Conservation (phyloP, 53 echinoderm and acorn worm species). For the Crossaster papposus region DNA sequence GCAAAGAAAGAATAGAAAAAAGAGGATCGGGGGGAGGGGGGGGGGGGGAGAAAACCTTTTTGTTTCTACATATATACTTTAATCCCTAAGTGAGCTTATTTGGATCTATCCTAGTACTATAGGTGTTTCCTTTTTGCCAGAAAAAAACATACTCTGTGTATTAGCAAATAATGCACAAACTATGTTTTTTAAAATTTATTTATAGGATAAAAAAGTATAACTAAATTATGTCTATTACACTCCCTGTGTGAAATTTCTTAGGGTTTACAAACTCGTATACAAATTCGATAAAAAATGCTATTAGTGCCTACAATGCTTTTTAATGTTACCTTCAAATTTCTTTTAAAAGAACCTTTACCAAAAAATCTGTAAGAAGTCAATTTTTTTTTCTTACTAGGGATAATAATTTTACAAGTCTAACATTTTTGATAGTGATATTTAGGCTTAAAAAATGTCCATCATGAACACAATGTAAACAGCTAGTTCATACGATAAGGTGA, state of each 20-base stretch:
- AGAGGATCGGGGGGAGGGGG: neutral
- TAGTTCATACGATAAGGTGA: too few relatives aligned
- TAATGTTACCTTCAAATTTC: too few relatives aligned
- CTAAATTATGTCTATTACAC: neutral
- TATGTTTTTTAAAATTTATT: neutral
- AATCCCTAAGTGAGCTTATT: neutral
- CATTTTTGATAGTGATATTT: neutral
- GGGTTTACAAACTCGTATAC: too few relatives aligned
- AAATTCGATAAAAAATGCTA: too few relatives aligned
- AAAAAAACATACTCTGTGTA: slow-evolving; percentile 31
- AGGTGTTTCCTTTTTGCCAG: slow-evolving; percentile 13
- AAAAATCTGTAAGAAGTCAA: too few relatives aligned
- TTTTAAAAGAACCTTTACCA: too few relatives aligned
- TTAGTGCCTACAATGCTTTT: too few relatives aligned
- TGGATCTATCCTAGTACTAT: neutral
- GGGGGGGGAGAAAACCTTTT: neutral
- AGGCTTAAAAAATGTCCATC: neutral
- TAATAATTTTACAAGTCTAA: neutral
- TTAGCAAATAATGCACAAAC: slow-evolving; percentile 1
- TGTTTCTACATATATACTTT: neutral
- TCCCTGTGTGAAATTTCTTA: neutral
- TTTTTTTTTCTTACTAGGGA: too few relatives aligned
- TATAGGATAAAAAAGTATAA: neutral
- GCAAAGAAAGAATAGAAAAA: neutral
- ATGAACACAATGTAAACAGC: neutral